phyloP scores from a whole-genome alignment of 1,140 invertebrate genomes.

The Solenopsis fugax region DNA sequence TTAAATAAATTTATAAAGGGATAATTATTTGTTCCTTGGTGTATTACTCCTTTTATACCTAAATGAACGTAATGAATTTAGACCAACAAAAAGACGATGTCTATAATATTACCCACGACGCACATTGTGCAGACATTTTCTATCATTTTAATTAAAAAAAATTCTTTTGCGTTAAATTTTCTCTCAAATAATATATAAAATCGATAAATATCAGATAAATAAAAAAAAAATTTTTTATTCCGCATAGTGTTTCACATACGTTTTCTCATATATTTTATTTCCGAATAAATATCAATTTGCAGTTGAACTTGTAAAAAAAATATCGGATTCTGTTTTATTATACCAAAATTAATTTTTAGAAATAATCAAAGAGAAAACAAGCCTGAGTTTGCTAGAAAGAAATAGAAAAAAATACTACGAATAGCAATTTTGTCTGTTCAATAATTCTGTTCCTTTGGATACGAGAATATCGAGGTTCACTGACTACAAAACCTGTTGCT shows the following conservation, averaged over 20 bases:
- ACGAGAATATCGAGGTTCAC: slow-evolving; percentile 19
- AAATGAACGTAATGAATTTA: background rate
- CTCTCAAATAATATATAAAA: background rate
- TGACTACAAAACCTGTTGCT: slow-evolving; percentile 30
- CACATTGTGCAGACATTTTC: background rate
- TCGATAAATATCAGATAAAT: background rate
- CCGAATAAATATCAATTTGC: background rate
- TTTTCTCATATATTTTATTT: background rate
- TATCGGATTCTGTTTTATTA: background rate
- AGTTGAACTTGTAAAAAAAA: background rate
- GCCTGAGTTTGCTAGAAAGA: background rate
- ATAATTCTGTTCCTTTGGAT: slow-evolving; percentile 39
- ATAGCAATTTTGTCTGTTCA: slow-evolving; percentile 21
- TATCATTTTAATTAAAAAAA: slow-evolving; percentile 1
- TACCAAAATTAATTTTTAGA: background rate
- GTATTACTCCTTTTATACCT: background rate
- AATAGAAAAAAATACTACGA: background rate
- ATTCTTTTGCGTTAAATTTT: background rate
- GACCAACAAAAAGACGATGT: background rate
- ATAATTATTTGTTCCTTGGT: background rate
- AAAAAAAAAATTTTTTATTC: background rate
- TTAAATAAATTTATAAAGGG: background rate
- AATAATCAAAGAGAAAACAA: background rate
- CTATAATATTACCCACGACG: background rate
- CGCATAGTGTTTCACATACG: background rate